These are phyloP conservation scores for Pristionchus mayeri DNA, from an alignment of 2,888 invertebrate species.

Conservation along the genomic window DNA sequence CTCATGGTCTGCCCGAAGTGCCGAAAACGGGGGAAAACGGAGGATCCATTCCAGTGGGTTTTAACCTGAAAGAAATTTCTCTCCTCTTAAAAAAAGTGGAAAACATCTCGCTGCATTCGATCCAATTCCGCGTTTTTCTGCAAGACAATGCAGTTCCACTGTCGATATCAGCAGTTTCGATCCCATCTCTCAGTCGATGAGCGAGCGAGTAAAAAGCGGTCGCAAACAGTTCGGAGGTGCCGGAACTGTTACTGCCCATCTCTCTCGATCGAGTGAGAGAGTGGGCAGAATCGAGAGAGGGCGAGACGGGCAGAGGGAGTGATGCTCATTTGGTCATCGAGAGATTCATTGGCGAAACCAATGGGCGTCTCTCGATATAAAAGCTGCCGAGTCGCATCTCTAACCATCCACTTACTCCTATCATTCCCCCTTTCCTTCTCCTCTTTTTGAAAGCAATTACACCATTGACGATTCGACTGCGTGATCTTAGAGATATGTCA, in stretches of 20 bases:
- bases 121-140: not conserved
- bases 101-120: too few relatives aligned
- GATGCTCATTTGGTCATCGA: not conserved
- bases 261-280: not conserved
- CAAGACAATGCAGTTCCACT: not conserved
- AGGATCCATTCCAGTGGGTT: too few relatives aligned
- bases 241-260: slow-evolving; percentile 17
- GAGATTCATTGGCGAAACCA: not conserved
- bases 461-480: not conserved
- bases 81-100: too few relatives aligned
- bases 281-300: too few relatives aligned
- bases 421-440: not conserved
- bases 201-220: slow-evolving; percentile 4
- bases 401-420: not conserved
- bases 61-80: too few relatives aligned
- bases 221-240: slow-evolving; percentile 42
- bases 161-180: slow-evolving; percentile 6
- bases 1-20: too few relatives aligned
- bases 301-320: too few relatives aligned
- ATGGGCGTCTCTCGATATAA: not conserved
- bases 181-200: not conserved
- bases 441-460: not conserved
- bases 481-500: too few relatives aligned
- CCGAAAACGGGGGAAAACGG: too few relatives aligned
- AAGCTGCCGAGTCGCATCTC: not conserved